A percentile compares a stretch with the other conserved stretches of the same genome.
Evolutionary conservation across 2,113 vertebrate genomes (phyloP).

Genomic region (Crotalus tigris): DNA sequence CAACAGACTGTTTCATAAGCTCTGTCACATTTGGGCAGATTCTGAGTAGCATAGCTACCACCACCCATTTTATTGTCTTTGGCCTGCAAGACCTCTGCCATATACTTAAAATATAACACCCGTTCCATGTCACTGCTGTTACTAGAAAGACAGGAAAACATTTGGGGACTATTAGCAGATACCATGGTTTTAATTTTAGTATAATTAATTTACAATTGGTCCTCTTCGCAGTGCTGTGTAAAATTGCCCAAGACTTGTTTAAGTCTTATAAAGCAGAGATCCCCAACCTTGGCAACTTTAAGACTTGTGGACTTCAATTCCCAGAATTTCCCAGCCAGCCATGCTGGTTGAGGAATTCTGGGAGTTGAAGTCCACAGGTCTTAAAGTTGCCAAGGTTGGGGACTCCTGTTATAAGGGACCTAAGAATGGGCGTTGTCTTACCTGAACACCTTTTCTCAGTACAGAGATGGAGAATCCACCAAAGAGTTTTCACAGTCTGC

Average conservation of each 20-base stretch:
- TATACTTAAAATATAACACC: neutral
- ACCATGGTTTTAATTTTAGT: neutral
- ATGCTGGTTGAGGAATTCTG: too few relatives aligned
- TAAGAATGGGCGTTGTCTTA: too few relatives aligned
- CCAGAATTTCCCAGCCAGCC: too few relatives aligned
- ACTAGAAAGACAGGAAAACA: neutral
- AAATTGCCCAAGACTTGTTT: neutral
- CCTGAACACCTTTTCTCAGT: too few relatives aligned
- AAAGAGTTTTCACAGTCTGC: too few relatives aligned
- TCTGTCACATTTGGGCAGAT: neutral
- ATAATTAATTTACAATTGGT: neutral
- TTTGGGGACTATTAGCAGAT: neutral
- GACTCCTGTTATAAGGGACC: neutral
- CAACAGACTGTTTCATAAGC: neutral
- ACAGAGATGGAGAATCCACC: too few relatives aligned
- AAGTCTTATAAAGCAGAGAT: neutral
- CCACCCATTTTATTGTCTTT: neutral
- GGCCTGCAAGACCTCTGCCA: neutral
- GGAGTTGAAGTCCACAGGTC: too few relatives aligned
- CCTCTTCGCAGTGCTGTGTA: neutral
- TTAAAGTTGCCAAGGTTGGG: too few relatives aligned
- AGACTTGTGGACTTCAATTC: too few relatives aligned
- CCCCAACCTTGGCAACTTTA: too few relatives aligned
- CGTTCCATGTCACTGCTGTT: neutral
- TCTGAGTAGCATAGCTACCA: neutral